Conservation (phyloP, 2,888 invertebrate species). For the Drosophila anomelani region DNA sequence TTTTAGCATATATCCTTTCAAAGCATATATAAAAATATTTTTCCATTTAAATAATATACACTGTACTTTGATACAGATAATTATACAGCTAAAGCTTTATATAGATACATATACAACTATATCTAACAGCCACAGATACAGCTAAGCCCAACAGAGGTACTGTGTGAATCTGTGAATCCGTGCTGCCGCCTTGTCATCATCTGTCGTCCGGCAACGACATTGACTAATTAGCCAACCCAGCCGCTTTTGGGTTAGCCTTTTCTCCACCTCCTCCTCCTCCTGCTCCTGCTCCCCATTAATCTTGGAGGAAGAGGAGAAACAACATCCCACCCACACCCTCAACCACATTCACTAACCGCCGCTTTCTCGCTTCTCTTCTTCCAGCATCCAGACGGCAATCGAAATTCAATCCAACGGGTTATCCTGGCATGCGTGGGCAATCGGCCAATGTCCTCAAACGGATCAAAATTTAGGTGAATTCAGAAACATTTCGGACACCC, state of each 20-base stretch:
- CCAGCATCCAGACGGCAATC: constrained; percentile 38
- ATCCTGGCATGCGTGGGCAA: constrained; percentile 47
- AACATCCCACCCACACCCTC: neutral
- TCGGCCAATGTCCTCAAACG: constrained; percentile 64
- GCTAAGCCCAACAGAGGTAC: neutral
- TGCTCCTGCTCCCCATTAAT: constrained; percentile 45
- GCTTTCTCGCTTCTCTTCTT: constrained; percentile 5
- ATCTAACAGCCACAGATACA: constrained; percentile 10
- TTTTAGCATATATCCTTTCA: too few relatives aligned
- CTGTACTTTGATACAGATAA: constrained; percentile 1
- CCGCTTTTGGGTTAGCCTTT: constrained; percentile 12
- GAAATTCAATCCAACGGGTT: constrained; percentile 17
- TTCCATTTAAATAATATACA: neutral
- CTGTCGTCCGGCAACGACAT: constrained; percentile 27
- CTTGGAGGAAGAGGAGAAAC: constrained; percentile 8
- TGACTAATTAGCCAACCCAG: constrained; percentile 39
- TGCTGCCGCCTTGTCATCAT: constrained; percentile 24
- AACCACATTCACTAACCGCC: neutral
- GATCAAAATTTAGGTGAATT: constrained; percentile 74
- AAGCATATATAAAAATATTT: neutral
- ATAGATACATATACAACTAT: neutral
- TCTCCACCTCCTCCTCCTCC: neutral
- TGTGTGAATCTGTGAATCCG: neutral
- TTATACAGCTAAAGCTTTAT: neutral
- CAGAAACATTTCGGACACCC: constrained; percentile 59